Conservation (phyloP, 2,888 invertebrate genomes). For the Caenorhabditis sinica region DNA sequence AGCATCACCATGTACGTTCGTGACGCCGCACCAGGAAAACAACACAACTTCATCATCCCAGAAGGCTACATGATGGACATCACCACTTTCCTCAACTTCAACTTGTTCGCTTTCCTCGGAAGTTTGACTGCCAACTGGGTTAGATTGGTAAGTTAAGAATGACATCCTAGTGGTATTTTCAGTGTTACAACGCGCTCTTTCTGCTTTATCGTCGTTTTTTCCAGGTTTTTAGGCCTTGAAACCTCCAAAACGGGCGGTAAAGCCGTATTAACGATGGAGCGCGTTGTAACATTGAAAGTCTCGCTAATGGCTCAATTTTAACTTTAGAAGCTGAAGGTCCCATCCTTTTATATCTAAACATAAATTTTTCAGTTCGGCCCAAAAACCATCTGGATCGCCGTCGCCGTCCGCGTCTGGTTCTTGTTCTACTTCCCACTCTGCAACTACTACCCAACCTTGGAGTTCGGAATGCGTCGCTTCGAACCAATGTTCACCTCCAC, state of each 20-base stretch:
- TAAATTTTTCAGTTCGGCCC: conserved; percentile 88
- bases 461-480: conserved; percentile 84
- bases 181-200: too few species aligned
- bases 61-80: conserved; percentile 84
- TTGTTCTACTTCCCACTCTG: conserved; percentile 94
- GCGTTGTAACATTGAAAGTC: too few species aligned
- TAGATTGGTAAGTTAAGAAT: conserved; percentile 31
- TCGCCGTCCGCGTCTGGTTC: conserved; percentile 88
- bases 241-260: too few species aligned
- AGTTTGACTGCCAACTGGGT: conserved; percentile 88
- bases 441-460: conserved; percentile 89
- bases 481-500: conserved; percentile 90
- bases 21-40: conserved; percentile 3
- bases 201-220: too few species aligned
- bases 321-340: too few species aligned
- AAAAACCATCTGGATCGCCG: conserved; percentile 89
- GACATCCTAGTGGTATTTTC: too few species aligned
- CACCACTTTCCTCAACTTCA: conserved; percentile 95
- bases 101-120: conserved; percentile 94
- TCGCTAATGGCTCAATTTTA: background rate
- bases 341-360: background rate
- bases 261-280: too few species aligned
- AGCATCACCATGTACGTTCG: conserved; percentile 86
- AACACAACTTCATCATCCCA: conserved; percentile 61
- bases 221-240: too few species aligned